A percentile compares a stretch with the other conserved stretches of the same genome.
Evolutionary conservation across 2,113 vertebrate genomes (phyloP).

Genomic region (Leptosomus discolor): DNA sequence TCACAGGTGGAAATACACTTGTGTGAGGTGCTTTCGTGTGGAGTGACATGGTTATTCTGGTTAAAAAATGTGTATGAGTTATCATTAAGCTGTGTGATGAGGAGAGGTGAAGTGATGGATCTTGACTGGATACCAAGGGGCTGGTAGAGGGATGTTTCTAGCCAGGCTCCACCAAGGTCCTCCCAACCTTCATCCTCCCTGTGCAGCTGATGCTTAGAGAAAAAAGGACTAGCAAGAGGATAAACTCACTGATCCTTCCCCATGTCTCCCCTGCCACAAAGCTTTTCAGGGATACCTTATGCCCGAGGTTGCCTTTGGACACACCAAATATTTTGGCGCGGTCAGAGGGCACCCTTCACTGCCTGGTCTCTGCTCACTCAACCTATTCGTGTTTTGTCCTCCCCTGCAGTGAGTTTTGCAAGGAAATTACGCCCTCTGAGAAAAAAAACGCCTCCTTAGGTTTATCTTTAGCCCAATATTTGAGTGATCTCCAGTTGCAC

Average conservation of each 20-base stretch:
- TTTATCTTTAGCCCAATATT: not conserved
- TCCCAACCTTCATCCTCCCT: not conserved
- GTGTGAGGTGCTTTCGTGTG: not conserved
- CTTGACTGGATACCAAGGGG: not conserved
- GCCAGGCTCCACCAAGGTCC: not conserved
- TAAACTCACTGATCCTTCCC: not conserved
- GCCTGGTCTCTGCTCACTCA: not conserved
- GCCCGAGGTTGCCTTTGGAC: not conserved
- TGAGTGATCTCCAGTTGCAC: not conserved
- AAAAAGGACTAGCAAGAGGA: not conserved
- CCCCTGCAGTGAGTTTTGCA: not conserved
- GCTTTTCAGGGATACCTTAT: not conserved
- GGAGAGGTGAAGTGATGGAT: not conserved
- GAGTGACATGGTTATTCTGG: not conserved
- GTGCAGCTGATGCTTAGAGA: not conserved
- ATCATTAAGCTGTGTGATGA: fast-evolving
- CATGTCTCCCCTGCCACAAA: not conserved
- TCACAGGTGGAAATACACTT: not conserved
- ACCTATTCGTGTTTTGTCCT: not conserved
- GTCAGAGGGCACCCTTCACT: not conserved
- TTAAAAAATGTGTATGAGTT: not conserved
- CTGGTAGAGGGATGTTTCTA: not conserved
- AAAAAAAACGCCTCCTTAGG: not conserved
- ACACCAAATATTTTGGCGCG: not conserved
- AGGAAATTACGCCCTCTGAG: not conserved